Percentiles rank a stretch among this genome's conserved stretches.
These are phyloP conservation scores for Chymomyza fuscimana DNA, from an alignment of 2,888 invertebrate species.

Conservation along the genomic window DNA sequence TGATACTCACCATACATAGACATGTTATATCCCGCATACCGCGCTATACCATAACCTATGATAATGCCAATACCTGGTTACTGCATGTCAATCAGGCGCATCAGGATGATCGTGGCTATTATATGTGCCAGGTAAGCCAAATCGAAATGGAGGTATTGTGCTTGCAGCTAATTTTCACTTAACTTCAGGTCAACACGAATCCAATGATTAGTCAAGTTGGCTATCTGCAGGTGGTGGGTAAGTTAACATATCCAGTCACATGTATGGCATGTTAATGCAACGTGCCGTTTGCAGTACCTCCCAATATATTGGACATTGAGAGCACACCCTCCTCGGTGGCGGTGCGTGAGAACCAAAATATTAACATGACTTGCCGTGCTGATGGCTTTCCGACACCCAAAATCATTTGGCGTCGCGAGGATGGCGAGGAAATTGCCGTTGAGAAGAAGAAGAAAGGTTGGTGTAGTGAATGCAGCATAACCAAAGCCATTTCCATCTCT, in stretches of 20 bases:
- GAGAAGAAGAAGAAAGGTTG: slow-evolving; percentile 93
- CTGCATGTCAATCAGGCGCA: no score
- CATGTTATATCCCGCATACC: slow-evolving; percentile 94
- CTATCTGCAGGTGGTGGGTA: slow-evolving; percentile 88
- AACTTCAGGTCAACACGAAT: slow-evolving; percentile 87
- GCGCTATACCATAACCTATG: slow-evolving; percentile 94
- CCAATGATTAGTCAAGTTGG: slow-evolving; percentile 98
- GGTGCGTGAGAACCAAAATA: slow-evolving; percentile 95
- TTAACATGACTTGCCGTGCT: slow-evolving; percentile 93
- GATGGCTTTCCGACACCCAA: slow-evolving; percentile 95
- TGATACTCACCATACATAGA: slow-evolving; percentile 95
- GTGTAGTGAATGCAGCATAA: background rate
- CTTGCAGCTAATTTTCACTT: no score
- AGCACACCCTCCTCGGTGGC: slow-evolving; percentile 95
- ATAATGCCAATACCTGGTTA: slow-evolving; percentile 83
- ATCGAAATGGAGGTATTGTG: no score
- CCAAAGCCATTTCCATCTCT: slow-evolving; percentile 22
- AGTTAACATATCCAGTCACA: background rate
- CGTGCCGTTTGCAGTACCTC: slow-evolving; percentile 86
- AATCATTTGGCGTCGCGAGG: slow-evolving; percentile 96
- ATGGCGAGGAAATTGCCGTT: slow-evolving; percentile 91
- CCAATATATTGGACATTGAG: slow-evolving; percentile 93
- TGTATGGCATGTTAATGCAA: background rate
- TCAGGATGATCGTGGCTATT: no score
- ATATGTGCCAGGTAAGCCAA: slow-evolving; percentile 78